Conservation (phyloP, 2,113 vertebrate species). For the Dinomys branickii region DNA sequence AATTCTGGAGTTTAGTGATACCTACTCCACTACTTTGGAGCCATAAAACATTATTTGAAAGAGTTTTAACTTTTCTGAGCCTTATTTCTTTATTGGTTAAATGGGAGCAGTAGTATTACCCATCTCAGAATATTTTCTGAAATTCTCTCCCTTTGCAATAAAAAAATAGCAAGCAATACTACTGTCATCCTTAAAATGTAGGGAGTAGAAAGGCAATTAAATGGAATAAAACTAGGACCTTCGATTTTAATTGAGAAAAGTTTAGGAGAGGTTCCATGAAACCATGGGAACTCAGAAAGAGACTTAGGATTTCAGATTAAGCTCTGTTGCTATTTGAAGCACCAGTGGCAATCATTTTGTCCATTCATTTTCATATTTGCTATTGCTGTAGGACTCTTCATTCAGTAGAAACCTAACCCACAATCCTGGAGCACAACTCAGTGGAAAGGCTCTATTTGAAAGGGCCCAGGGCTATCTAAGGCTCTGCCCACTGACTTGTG, state of each 20-base stretch:
- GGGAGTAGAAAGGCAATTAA: constrained; percentile 19
- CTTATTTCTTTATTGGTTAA: constrained; percentile 23
- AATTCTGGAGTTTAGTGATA: neutral
- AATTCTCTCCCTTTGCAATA: neutral
- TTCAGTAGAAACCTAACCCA: neutral
- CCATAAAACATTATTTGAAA: neutral
- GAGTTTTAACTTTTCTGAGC: neutral
- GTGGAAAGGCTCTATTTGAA: neutral
- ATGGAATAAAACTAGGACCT: neutral
- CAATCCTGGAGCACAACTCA: neutral
- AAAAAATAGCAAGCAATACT: constrained; percentile 7
- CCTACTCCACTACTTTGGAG: neutral
- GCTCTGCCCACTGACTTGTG: neutral
- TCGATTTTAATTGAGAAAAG: neutral
- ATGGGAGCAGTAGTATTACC: neutral
- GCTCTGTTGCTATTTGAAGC: neutral
- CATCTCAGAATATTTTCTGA: neutral
- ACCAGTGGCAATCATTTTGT: neutral
- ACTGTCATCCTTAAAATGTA: neutral
- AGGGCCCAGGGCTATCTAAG: neutral
- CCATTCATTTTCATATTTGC: neutral
- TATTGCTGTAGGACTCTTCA: neutral
- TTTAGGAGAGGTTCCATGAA: neutral
- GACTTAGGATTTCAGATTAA: neutral
- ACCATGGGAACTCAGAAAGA: neutral